Base-by-base conservation (phyloP, 1,140 invertebrate genomes). In the Drosophila auraria region DNA sequence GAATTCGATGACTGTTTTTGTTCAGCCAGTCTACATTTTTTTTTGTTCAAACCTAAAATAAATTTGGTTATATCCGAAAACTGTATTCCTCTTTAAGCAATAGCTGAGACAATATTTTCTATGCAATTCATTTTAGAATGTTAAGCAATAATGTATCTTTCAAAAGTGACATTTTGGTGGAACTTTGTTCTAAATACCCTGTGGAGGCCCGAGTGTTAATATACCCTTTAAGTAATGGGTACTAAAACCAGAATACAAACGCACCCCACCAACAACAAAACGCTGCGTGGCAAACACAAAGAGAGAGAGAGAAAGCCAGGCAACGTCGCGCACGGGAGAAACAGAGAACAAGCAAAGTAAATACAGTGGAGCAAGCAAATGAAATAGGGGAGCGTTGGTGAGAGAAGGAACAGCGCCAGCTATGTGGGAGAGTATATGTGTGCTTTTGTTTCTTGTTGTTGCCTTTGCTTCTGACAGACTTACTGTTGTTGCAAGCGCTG, bases 281-380 rank as follows among this genome's bases (percentile, higher is more conserved):
- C 60, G 45, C 50, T 79, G 50, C 40, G 42, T 50, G 20, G 80
- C 57, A 83, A 83, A 80, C 27, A 73, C 78, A 81, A 80, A 45
- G 25, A 49, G 56, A 53, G 45, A 69, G 63, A 36, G 20, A 20
- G 20, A 20, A 20, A 20, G 59, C n/a, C 36, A 38, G 61, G 25
- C 25, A 65, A 30, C 17, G 11, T 9, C 36, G 38, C 15, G 15
- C 20, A 40, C 54, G 36, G 1, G 5, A 57, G 54, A 40, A 40
- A 40, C 33, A 57, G 54, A 40, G 54, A 57, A 40, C 20, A n/a
- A 47, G 33, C 27, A 50, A 72, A 70, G 64, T 70, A 69, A 73
- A 60, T 7, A 76, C 25, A 44, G 8, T 23, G 53, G 30, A 42
- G 40, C 36, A 25, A 20, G 56, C 44, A 44, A 62, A 71, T 36